A percentile compares a stretch with the other conserved stretches of the same genome.
phyloP scores from a whole-genome alignment of 2,113 vertebrate genomes.

The Puntigrus tetrazona region DNA sequence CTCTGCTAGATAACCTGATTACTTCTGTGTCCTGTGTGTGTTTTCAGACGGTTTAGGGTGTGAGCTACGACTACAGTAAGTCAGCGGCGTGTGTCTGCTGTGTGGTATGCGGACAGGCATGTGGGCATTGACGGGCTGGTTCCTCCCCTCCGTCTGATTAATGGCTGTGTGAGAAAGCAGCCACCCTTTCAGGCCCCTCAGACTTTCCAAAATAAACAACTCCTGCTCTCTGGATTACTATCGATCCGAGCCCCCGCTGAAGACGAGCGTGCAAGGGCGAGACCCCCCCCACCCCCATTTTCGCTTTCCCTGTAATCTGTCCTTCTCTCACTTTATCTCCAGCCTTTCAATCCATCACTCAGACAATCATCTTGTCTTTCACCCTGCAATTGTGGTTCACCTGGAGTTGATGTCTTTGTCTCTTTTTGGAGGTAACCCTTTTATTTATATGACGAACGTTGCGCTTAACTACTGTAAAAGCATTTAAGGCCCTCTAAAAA shows the following conservation, averaged over 20 bases:
- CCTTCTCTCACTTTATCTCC: not conserved
- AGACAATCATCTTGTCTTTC: slow-evolving; percentile 23
- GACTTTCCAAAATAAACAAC: slow-evolving; percentile 72
- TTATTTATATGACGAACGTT: not conserved
- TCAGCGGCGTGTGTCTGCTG: slow-evolving; percentile 52
- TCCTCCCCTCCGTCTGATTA: slow-evolving; percentile 28
- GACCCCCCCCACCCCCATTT: not conserved
- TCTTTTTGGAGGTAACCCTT: not conserved
- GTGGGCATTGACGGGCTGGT: slow-evolving; percentile 15
- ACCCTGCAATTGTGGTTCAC: slow-evolving; percentile 5
- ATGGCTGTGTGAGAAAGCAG: slow-evolving; percentile 55
- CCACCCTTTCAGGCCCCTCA: slow-evolving; percentile 66
- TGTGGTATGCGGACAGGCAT: slow-evolving; percentile 36
- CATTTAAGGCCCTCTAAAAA: not conserved
- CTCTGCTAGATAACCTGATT: slow-evolving; percentile 2
- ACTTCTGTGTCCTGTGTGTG: not conserved
- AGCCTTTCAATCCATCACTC: slow-evolving; percentile 7
- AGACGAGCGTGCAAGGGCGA: slow-evolving; percentile 51
- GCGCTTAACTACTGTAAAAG: slow-evolving; percentile 40
- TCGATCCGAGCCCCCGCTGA: slow-evolving; percentile 67
- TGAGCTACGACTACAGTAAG: slow-evolving; percentile 22
- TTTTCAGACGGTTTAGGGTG: not conserved
- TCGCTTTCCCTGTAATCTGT: not conserved
- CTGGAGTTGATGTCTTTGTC: slow-evolving; percentile 31
- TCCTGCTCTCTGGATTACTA: slow-evolving; percentile 69